phyloP scores from a whole-genome alignment of 2,113 vertebrate species.

The Grallaria varia region DNA sequence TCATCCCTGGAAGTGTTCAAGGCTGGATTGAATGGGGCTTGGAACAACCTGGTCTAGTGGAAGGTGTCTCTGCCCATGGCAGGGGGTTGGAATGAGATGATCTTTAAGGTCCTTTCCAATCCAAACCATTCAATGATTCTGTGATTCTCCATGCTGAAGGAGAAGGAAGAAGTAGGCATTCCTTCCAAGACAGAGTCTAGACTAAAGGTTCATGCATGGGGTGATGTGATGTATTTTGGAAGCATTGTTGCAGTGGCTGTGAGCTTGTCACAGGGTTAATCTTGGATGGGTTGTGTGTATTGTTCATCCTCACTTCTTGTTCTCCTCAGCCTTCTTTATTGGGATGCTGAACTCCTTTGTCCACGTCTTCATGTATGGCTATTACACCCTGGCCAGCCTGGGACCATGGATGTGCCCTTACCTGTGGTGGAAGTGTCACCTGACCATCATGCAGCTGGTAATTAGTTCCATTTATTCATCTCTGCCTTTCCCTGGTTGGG shows the following conservation, averaged over 20 bases:
- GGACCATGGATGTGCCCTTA: conserved; percentile 70
- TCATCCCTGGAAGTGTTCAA: not conserved
- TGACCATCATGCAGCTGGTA: conserved; percentile 81
- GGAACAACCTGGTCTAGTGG: not conserved
- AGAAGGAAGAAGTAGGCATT: not conserved
- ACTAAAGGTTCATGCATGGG: not conserved
- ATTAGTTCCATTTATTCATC: not conserved
- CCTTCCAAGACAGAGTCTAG: not conserved
- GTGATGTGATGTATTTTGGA: not conserved
- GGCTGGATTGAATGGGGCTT: not conserved
- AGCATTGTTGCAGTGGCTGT: not conserved
- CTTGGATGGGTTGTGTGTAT: not conserved
- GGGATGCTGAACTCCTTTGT: conserved; percentile 79
- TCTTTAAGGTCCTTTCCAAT: not conserved
- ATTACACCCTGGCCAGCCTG: conserved; percentile 73
- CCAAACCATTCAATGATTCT: not conserved
- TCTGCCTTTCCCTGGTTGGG: not conserved
- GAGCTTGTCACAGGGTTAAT: not conserved
- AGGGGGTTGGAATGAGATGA: not conserved
- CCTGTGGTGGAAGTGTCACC: conserved; percentile 80
- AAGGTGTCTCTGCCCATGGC: not conserved
- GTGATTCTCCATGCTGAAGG: not conserved
- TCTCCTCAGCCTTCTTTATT: conserved; percentile 72
- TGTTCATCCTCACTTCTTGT: not conserved
- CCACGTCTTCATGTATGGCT: conserved; percentile 76